A percentile compares a stretch with the other conserved stretches of the same genome.
These are phyloP conservation scores for Unio delphinus DNA, from an alignment of 2,888 invertebrate species.

Conservation along the genomic window DNA sequence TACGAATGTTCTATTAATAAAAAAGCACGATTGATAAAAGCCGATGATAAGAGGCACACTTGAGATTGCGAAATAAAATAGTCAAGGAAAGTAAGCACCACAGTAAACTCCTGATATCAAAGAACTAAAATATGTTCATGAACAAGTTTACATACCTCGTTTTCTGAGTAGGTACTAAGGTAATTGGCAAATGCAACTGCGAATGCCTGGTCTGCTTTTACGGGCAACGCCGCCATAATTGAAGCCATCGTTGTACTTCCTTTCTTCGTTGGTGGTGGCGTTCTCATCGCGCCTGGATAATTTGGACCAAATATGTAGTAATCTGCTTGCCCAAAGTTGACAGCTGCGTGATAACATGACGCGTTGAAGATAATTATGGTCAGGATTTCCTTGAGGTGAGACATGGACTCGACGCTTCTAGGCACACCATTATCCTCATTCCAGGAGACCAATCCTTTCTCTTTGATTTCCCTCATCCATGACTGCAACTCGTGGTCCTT, in stretches of 20 bases:
- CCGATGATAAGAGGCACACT: no score
- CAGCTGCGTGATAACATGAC: slow-evolving; percentile 26
- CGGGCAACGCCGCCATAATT: slow-evolving; percentile 24
- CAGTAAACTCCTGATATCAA: no score
- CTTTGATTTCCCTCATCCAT: slow-evolving; percentile 24
- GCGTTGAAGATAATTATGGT: slow-evolving; percentile 27
- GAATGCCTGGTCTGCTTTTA: slow-evolving; percentile 26
- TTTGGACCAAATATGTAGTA: slow-evolving; percentile 35
- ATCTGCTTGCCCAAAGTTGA: slow-evolving; percentile 34
- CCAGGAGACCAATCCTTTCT: slow-evolving; percentile 20
- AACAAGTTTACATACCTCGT: slow-evolving; percentile 22
- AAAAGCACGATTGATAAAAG: no score
- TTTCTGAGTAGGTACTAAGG: slow-evolving; percentile 20
- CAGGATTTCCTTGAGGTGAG: slow-evolving; percentile 20
- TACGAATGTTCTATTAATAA: no score
- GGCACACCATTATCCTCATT: slow-evolving; percentile 26
- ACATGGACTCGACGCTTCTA: slow-evolving; percentile 12
- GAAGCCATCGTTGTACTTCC: slow-evolving; percentile 18
- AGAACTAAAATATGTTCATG: no score
- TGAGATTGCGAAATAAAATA: no score
- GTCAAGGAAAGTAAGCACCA: no score
- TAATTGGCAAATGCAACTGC: slow-evolving; percentile 30
- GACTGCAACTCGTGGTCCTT: slow-evolving; percentile 24
- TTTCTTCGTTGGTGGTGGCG: slow-evolving; percentile 27
- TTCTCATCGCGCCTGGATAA: slow-evolving; percentile 27